These are phyloP conservation scores for Ophonus ardosiacus DNA, from an alignment of 2,888 invertebrate genomes.

Conservation along the genomic window DNA sequence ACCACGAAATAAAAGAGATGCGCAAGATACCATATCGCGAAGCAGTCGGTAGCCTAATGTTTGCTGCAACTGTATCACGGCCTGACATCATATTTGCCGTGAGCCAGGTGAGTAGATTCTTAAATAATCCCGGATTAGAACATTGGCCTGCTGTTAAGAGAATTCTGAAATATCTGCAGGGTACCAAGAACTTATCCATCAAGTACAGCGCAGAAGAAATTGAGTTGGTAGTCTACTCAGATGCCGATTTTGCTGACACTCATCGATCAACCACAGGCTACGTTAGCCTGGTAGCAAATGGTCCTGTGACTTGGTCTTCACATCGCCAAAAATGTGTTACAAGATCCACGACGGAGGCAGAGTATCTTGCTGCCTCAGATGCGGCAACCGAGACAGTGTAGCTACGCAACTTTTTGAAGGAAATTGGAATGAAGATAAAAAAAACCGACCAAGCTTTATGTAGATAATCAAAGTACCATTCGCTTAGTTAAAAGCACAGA, in stretches of 20 bases:
- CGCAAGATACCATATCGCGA: slow-evolving; percentile 66
- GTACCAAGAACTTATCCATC: slow-evolving; percentile 63
- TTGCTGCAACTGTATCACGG: slow-evolving; percentile 64
- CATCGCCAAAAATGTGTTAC: slow-evolving; percentile 68
- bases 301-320: slow-evolving; percentile 68
- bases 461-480: slow-evolving; percentile 54
- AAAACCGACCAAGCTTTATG: background rate
- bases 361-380: slow-evolving; percentile 68
- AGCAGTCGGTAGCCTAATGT: slow-evolving; percentile 67
- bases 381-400: slow-evolving; percentile 67
- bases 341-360: slow-evolving; percentile 68
- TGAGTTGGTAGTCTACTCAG: slow-evolving; percentile 16
- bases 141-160: slow-evolving; percentile 25
- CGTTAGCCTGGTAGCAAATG: slow-evolving; percentile 66
- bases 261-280: slow-evolving; percentile 64
- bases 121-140: slow-evolving; percentile 32
- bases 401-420: slow-evolving; percentile 50
- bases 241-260: slow-evolving; percentile 45
- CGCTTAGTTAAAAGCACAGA: slow-evolving; percentile 17
- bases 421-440: background rate
- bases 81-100: too few species aligned
- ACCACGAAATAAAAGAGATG: slow-evolving; percentile 10
- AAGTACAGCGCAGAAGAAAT: slow-evolving; percentile 26
- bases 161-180: slow-evolving; percentile 67
- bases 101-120: slow-evolving; percentile 63